Evolutionary conservation across 2,797 vertebrate genomes (phyloP), one percentile per base, ranked within the genome.

Genomic region (Cyprinella venusta): DNA sequence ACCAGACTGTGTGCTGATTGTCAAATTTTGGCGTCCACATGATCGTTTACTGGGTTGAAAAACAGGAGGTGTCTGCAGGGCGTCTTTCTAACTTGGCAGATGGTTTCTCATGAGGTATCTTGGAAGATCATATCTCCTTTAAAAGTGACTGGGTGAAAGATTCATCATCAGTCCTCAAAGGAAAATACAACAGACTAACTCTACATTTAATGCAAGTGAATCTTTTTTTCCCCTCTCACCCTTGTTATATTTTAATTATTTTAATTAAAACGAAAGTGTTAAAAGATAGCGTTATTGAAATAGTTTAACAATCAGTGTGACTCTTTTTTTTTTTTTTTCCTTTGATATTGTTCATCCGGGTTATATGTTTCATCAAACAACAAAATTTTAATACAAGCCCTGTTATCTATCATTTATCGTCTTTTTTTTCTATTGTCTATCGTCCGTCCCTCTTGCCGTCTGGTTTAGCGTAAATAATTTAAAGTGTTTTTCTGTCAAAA

Each of bases 71-170:
- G 52, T 36, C 52, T 59, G 21, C 33, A 59, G 52, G 50, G 36
- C 52, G 36, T 76, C 33, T 59, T 40, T 40, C 19, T 36, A 59
- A 18, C 72, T 59, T 40, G 33, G 33, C 52, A 40, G 72, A 16
- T 6, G 0, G 10, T 74, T 33, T 36, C 54, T 8, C 33, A 18
- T 40, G 33, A 76, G 21, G 36, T 18, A 2, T 59, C 72, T 76
- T 16, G 33, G 50, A 33, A 56, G 50, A 75, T 75, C 1, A 54
- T 36, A 75, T 56, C 52, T 75, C 33, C 36, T 75, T 76, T 59
- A 59, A 59, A 76, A 40, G 21, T 76, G 72, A 76, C n/a, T 59
- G 15, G 33, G 50, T 75, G 52, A 75, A 75, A 75, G 21, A 7
- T 76, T 59, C 5, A 16, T 13, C 21, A 38, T 38, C 71, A 56